Percentiles rank a stretch among this genome's conserved stretches.
These are phyloP conservation scores for Drosophila eugracilis DNA, from an alignment of 1,140 invertebrate genomes.

Conservation along the genomic window DNA sequence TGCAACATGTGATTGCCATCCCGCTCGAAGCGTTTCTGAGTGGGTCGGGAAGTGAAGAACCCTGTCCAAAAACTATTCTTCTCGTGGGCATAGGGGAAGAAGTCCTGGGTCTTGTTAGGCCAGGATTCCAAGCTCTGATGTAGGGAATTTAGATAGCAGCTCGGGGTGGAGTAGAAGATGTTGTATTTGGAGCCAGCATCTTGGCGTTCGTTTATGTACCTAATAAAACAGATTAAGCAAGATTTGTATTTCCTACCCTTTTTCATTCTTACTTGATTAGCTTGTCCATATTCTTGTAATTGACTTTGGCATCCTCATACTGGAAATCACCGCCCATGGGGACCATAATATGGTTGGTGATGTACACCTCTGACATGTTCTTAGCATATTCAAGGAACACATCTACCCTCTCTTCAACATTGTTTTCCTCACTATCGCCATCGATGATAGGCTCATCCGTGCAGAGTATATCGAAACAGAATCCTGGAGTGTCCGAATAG, in stretches of 20 bases:
- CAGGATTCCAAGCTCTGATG: conserved; percentile 88
- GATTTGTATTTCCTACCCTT: neutral
- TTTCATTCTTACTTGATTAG: conserved; percentile 90
- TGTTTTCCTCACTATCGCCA: conserved; percentile 90
- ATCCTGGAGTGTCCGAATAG: conserved; percentile 93
- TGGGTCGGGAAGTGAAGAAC: conserved; percentile 95
- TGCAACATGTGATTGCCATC: conserved; percentile 92
- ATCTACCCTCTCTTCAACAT: conserved; percentile 88
- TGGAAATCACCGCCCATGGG: conserved; percentile 98
- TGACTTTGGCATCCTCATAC: conserved; percentile 93
- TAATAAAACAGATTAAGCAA: neutral
- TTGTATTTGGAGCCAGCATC: conserved; percentile 87
- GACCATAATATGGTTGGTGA: conserved; percentile 91
- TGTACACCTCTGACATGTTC: conserved; percentile 86
- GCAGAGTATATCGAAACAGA: conserved; percentile 95
- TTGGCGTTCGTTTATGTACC: conserved; percentile 86
- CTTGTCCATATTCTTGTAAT: conserved; percentile 95
- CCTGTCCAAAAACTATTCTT: conserved; percentile 96
- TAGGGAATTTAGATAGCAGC: conserved; percentile 95
- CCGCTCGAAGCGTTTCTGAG: conserved; percentile 92
- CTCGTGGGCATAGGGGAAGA: conserved; percentile 96
- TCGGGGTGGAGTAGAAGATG: conserved; percentile 88
- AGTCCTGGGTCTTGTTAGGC: conserved; percentile 92
- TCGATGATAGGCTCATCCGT: conserved; percentile 93
- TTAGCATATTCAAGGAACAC: conserved; percentile 86